Base-by-base conservation (phyloP, 1,140 invertebrate genomes). In the Trachelipus rathkii region DNA sequence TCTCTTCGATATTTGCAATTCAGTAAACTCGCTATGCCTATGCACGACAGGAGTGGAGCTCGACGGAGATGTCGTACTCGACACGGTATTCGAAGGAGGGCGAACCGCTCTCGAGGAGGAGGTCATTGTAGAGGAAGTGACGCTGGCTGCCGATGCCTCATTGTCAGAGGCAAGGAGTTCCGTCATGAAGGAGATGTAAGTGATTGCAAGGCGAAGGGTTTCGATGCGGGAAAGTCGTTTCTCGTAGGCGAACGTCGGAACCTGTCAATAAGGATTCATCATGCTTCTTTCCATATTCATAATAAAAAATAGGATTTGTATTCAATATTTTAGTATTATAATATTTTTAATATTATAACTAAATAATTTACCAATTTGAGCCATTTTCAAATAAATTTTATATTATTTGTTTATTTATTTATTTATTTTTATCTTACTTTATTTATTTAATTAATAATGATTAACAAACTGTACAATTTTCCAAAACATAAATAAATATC, bases 181-280 rank as follows among this genome's bases (percentile, higher is more conserved):
- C 71, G 92, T 90, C 91, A 99, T 96, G 84, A 99, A 96, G 46
- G 93, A 92, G 81, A 99, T 99, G 85, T 99, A 99, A 10, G 96
- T 98, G 81, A 99, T 99, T 10, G 97, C 97, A 82, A 99, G 86
- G 0, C 96, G 89, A 0, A 99, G 87, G 0, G 97, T 99, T 87
- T 99, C 97, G 82, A 99, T 99, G 82, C 97, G 93, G 0, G 97
- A 99, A 0, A 99, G 88, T 0, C 97, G 89, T 84, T 99, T 99
- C 85, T 99, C 97, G 83, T 98, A 99, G 0, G 97, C 97, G 85
- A 99, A 99, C 0, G 97, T 99, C 24, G 97, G 97, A 11, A 99
- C 96, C 84, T 88, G 84, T 6, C 70, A 24, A 72, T n/a, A 46
- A 45, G 23, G 6, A 33, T 33, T 33, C 2, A 33, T 1, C 1